Conservation (phyloP, 2,113 vertebrate genomes). For the Raja brachyura region DNA sequence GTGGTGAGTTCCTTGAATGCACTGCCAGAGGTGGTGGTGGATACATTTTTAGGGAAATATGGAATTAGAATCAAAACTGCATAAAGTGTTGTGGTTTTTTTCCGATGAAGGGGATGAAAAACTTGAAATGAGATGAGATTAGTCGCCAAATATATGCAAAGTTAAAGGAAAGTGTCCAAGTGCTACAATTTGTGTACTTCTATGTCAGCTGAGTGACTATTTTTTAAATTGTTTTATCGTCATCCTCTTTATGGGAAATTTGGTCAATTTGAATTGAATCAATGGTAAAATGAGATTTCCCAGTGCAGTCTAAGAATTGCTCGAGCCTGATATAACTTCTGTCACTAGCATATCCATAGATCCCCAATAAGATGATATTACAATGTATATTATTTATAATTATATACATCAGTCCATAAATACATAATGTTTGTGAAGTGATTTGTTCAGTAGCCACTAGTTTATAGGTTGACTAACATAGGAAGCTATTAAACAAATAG, state of each 20-base stretch:
- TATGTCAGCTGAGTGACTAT: background rate
- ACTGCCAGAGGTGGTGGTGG: background rate
- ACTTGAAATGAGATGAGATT: background rate
- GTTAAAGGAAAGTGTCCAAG: background rate
- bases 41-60: background rate
- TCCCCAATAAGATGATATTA: background rate
- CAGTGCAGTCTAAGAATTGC: background rate
- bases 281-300: background rate
- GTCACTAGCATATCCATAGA: background rate
- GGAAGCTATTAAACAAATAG: no score
- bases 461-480: no score
- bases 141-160: background rate
- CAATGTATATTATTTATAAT: background rate
- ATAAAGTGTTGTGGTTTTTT: background rate
- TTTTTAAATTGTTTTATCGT: background rate
- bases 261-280: background rate
- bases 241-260: background rate
- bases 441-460: background rate
- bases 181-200: background rate
- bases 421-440: background rate
- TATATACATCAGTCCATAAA: background rate
- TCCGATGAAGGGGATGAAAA: background rate
- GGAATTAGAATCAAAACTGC: background rate
- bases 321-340: background rate
- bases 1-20: no score